phyloP scores from a whole-genome alignment of 2,113 vertebrate genomes.

The Sterrhoptilus dennistouni region DNA sequence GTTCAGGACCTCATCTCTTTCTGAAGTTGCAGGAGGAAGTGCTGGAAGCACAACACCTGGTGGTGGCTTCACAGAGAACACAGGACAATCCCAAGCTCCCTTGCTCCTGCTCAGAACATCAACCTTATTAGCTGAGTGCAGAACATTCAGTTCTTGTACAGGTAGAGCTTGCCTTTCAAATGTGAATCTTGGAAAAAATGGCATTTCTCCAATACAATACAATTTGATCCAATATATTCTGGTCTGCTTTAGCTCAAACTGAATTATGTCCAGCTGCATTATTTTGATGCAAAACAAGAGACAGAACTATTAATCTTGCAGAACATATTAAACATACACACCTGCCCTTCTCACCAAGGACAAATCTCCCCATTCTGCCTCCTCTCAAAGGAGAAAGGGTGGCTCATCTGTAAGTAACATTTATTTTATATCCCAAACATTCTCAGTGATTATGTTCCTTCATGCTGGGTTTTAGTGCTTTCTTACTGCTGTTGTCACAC shows the following conservation, averaged over 20 bases:
- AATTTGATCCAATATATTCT: not conserved
- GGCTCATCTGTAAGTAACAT: constrained; percentile 85
- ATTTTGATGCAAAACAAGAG: not conserved
- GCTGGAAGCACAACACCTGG: not conserved
- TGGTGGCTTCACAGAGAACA: not conserved
- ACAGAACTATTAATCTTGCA: not conserved
- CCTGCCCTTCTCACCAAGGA: constrained; percentile 18
- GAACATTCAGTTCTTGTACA: not conserved
- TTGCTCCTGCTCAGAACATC: not conserved
- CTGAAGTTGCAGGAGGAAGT: not conserved
- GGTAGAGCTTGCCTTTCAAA: not conserved
- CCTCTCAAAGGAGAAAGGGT: constrained; percentile 89
- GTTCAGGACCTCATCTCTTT: not conserved
- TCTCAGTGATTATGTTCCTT: not conserved
- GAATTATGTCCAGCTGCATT: not conserved
- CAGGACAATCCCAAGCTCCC: not conserved
- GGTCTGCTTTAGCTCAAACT: not conserved
- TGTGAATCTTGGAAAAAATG: not conserved
- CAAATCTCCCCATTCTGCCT: constrained; percentile 78
- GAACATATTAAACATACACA: not conserved
- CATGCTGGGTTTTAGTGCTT: not conserved
- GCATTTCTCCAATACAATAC: not conserved
- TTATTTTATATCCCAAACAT: not conserved
- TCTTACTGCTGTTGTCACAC: not conserved
- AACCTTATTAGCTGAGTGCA: not conserved